phyloP scores from a whole-genome alignment of 2,888 invertebrate species.

The Atrina japonica region DNA sequence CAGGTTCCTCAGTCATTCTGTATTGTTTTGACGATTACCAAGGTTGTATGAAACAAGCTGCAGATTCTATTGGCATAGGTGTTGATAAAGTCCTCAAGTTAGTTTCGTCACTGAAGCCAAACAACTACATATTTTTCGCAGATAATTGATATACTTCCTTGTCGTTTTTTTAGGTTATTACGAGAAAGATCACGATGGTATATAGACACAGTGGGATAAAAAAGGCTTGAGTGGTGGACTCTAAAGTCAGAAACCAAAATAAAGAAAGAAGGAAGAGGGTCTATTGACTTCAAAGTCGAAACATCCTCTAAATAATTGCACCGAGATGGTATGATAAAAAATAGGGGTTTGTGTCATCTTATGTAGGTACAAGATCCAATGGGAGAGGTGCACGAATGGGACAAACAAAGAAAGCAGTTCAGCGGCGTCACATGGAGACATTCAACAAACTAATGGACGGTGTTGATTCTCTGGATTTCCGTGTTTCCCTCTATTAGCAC shows the following conservation, averaged over 20 bases:
- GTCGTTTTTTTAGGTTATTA: slow-evolving; percentile 29
- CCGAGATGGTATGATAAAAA: slow-evolving; percentile 55
- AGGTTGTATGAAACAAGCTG: slow-evolving; percentile 16
- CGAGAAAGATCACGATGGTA: slow-evolving; percentile 28
- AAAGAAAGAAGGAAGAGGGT: no score
- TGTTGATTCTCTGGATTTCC: no score
- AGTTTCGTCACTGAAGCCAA: slow-evolving; percentile 13
- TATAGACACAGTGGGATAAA: no score
- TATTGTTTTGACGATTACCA: slow-evolving; percentile 46
- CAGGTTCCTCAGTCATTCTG: slow-evolving; percentile 47
- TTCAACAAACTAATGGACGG: slow-evolving; percentile 8
- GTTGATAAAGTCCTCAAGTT: slow-evolving; percentile 38
- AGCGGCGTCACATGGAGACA: background rate
- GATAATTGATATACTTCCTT: slow-evolving; percentile 21
- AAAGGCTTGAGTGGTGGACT: no score
- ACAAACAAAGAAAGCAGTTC: slow-evolving; percentile 23
- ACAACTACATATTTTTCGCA: no score
- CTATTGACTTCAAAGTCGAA: no score
- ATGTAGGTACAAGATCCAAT: no score
- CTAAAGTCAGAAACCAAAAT: no score
- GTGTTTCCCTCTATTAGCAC: no score
- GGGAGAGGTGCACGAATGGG: no score
- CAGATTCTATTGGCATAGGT: slow-evolving; percentile 35
- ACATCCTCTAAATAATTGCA: slow-evolving; percentile 32
- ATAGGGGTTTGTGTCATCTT: no score